A percentile compares a stretch with the other conserved stretches of the same genome.
phyloP scores from a whole-genome alignment of 1,140 invertebrate genomes.

The Brachionus asplanchnoidis region DNA sequence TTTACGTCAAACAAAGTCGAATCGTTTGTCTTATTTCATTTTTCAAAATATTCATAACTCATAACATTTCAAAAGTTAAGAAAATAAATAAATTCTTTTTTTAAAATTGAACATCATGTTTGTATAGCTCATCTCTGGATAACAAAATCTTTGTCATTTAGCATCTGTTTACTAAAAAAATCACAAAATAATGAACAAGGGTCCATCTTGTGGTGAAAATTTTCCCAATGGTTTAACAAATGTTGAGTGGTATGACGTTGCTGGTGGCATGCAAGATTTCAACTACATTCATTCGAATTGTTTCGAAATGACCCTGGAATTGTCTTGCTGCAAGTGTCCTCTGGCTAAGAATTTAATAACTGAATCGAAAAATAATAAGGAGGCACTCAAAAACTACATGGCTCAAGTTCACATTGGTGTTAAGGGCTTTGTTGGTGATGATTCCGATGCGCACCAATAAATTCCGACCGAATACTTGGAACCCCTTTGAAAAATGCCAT shows the following conservation, averaged over 20 bases:
- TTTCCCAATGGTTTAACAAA: constrained; percentile 41
- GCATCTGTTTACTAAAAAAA: background rate
- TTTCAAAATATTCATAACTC: too few relatives aligned
- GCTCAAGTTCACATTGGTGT: constrained; percentile 75
- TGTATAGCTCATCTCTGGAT: constrained; percentile 3
- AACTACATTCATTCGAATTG: constrained; percentile 95
- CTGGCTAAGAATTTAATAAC: background rate
- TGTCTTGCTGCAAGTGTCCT: constrained; percentile 95
- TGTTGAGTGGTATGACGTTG: constrained; percentile 39
- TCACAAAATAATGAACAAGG: constrained; percentile 29
- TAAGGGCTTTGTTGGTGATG: constrained; percentile 69
- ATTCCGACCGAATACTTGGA: constrained; percentile 1
- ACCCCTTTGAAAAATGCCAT: constrained; percentile 66
- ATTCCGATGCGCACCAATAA: background rate
- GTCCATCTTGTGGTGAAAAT: background rate
- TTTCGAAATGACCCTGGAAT: constrained; percentile 94
- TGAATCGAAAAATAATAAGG: constrained; percentile 40
- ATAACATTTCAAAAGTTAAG: too few relatives aligned
- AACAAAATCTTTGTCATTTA: background rate
- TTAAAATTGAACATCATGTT: background rate
- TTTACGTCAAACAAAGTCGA: too few relatives aligned
- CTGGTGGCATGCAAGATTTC: constrained; percentile 90
- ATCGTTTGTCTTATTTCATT: background rate
- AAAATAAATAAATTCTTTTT: background rate
- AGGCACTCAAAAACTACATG: constrained; percentile 10